These are phyloP conservation scores for Pan troglodytes DNA, from an alignment of 2,113 vertebrate species.

Conservation along the genomic window NHGRI_mPanTro3-v2.1_pri NC_072398.2:223739501-223740000, in stretches of 20 bases:
- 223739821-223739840: rapidly evolving
- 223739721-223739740: neutral
- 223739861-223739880: rapidly evolving
- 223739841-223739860: neutral
- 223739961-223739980: too few relatives aligned
- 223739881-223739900: neutral
- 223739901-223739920: too few relatives aligned
- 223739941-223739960: too few relatives aligned
- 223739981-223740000: too few relatives aligned
- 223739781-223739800: neutral
- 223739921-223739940: too few relatives aligned
- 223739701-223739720: rapidly evolving
- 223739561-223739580: neutral
- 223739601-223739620: neutral
- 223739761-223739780: neutral
- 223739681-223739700: neutral
- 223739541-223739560: neutral
- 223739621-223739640: neutral
- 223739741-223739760: rapidly evolving
- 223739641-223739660: neutral
- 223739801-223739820: rapidly evolving
- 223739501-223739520: rapidly evolving
- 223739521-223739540: neutral
- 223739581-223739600: neutral
- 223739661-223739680: neutral